Evolutionary conservation across 2,888 invertebrate species (phyloP).

Genomic region (Gortyna flavago): DNA sequence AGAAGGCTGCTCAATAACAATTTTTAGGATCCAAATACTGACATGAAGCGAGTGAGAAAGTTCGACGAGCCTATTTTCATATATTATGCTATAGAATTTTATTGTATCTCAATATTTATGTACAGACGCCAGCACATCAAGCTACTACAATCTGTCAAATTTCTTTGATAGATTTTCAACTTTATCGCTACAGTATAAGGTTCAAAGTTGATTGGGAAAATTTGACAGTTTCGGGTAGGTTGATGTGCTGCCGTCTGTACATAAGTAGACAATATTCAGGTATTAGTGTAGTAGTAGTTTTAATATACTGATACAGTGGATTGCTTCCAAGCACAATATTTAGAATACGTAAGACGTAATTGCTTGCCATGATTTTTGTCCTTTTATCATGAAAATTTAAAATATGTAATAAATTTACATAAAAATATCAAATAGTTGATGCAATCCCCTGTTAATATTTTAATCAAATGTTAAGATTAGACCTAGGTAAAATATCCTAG

Average conservation of each 20-base stretch:
- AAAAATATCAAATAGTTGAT: not conserved
- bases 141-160: no score
- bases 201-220: no score
- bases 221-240: no score
- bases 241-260: no score
- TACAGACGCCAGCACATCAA: no score
- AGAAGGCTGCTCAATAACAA: not conserved
- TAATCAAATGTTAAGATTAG: no score
- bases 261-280: not conserved
- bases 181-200: no score
- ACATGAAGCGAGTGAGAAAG: not conserved
- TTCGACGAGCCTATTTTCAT: not conserved
- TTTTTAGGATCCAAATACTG: not conserved
- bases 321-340: constrained; percentile 14
- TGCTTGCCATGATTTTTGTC: not conserved
- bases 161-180: no score
- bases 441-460: not conserved
- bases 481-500: not conserved
- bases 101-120: constrained; percentile 7
- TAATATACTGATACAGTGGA: not conserved
- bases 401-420: not conserved
- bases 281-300: not conserved
- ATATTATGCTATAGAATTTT: not conserved
- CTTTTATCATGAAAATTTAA: not conserved
- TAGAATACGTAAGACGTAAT: not conserved